Conservation (phyloP, 92 coral and sea anemone species). For the Metridium senile region DNA sequence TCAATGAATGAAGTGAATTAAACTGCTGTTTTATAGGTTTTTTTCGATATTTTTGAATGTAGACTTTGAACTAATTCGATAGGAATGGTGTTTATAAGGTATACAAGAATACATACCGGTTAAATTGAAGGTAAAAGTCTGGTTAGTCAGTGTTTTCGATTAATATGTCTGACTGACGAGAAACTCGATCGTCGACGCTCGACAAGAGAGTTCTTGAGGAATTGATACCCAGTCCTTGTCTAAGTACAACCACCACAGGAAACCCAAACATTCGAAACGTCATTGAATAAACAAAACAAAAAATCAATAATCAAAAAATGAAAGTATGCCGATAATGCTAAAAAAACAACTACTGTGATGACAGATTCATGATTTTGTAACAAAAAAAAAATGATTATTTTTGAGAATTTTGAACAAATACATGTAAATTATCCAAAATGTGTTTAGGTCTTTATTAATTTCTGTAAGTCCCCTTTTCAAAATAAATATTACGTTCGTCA, state of each 20-base stretch:
- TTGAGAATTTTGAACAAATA: too few species aligned
- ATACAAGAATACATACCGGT: neutral
- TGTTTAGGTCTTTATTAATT: too few species aligned
- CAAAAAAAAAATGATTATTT: too few species aligned
- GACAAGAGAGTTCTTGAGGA: slow-evolving; percentile 3
- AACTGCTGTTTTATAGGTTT: neutral
- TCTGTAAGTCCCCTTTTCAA: too few species aligned
- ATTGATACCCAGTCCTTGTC: slow-evolving; percentile 7
- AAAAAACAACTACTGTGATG: too few species aligned
- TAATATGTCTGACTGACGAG: slow-evolving; percentile 10
- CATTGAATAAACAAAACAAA: too few species aligned
- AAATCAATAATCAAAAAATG: too few species aligned
- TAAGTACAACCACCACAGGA: neutral
- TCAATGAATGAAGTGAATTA: neutral
- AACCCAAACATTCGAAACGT: neutral
- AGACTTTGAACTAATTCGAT: neutral
- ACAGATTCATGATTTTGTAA: too few species aligned
- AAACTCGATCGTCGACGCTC: neutral
- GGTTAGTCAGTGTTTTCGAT: neutral
- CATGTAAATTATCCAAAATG: too few species aligned
- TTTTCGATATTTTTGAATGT: neutral
- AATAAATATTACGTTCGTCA: too few species aligned
- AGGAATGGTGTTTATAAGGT: neutral
- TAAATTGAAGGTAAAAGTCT: neutral
- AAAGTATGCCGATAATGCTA: too few species aligned